Base-by-base conservation (phyloP, 2,888 invertebrate genomes). In the Mactromeris polynyma region DNA sequence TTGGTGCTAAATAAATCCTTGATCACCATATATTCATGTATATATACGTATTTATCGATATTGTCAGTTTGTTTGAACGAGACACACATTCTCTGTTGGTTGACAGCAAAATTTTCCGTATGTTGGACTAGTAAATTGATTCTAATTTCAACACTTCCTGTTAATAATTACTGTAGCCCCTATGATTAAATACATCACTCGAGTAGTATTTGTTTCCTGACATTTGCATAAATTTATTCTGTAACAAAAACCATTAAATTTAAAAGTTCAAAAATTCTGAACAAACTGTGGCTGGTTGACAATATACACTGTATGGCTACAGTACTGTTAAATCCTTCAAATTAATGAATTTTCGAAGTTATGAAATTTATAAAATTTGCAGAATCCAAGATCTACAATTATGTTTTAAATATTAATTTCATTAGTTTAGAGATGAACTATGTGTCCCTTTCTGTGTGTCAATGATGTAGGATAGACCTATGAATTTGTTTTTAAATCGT, bases 1-100 rank as follows among this genome's bases (percentile, higher is more conserved):
- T 89, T 89, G 89, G 89, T 89, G 89, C 89, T 86, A 83, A 82
- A 46, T 40, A 73, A 69, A 69, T 73, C 83, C 40, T 73, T 64
- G 82, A 64, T 80, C 42, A 36, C 36, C 36, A 73, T 73, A 33
- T 73, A 73, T 73, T 73, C 73, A 73, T 73, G 31, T 73, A 33
- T 73, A 73, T 73, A 73, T 73, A 73, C n/a, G 21, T 58, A 6
- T n/a, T n/a, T 58, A 58, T n/a, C 2, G 31, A 19, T 33, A 73
- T 73, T 33, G 73, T 73, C 2, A 14, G 69, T 69, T 73, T 33
- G 73, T 36, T 33, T 73, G 73, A 33, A 73, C 11, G n/a, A 26
- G 31, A 21, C 36, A 36, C 73, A 73, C 33, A 73, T 4, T 36
- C 36, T 36, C 73, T 36, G n/a, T 26, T 51, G 51, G 38, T 64